Base-by-base conservation (phyloP, 2,797 vertebrate species). In the Prionace glauca region DNA sequence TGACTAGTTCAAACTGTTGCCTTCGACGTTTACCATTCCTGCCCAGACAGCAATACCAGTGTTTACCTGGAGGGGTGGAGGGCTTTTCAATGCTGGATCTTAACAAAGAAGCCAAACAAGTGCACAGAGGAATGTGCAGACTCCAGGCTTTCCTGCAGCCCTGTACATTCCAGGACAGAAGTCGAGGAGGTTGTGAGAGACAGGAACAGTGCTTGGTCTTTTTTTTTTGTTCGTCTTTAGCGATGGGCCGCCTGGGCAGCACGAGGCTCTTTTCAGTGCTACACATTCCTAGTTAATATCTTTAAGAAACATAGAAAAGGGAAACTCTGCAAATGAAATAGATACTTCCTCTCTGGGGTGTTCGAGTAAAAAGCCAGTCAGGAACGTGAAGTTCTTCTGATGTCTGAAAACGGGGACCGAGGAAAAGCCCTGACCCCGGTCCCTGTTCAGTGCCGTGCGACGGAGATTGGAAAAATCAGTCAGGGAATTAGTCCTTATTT, bases 1-100 rank as follows among this genome's bases (percentile, higher is more conserved):
- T 67, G 81, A 95, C 95, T 60, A 95, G 62, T 95, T 86, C 81
- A 86, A 86, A 67, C 95, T 95, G 56, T 86, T 86, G 72, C 36
- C 72, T 62, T 84, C 45, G 36, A 26, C 50, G 81, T 81, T 60
- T 60, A 45, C 72, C 56, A 32, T 86, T 67, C 62, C 95, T 79
- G 81, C 67, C n/a, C 41, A 95, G 69, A 45, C 69, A 50, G 94
- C 94, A 16, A 60, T 74, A 95, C 94, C 88, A n/a, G 95, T 67
- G 50, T 86, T 60, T 86, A 62, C 81, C 72, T 86, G 81, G 81
- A 95, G 45, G 50, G 81, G 94, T 81, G 45, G 94, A 77, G 94
- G 45, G 8, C 41, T 95, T 95, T 56, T 74, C 69, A 95, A 67
- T 2, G 0, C 65, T 92, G 88, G 60, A 5, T 62, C 32, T 65